Evolutionary conservation across 2,888 invertebrate genomes (phyloP), one percentile per base, ranked within the genome.

Genomic region (Drosophila neoperkinsi): DNA sequence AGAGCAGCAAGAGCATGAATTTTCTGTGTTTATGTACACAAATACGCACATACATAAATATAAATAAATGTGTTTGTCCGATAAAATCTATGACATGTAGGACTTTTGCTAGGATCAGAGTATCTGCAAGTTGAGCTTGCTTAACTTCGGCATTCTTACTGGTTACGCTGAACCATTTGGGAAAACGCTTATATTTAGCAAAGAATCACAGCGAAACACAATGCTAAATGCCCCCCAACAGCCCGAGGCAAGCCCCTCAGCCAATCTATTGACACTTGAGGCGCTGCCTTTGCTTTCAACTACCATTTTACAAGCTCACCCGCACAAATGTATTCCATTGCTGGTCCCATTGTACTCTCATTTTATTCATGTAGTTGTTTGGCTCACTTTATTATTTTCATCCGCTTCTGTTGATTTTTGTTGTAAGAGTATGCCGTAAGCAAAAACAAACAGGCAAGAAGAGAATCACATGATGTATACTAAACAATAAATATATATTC

Each of bases 331-430:
- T 21, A 52, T 36, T 51, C 36, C 57, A 63, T 58, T 57, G 25
- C 49, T 25, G 49, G 30, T 18, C 30, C 43, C 38, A 66, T 58
- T 73, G 49, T 69, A 25, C 46, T 58, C 51, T 41, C 51, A 53
- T 41, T 33, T 25, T 53, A 64, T 68, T 68, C 58, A 43, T 50
- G 18, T 34, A 50, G 64, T 67, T 80, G 56, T 56, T 62, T 71
- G 56, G 36, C 61, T 49, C 55, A 70, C 70, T 74, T 70, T 70
- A 66, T 88, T 76, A 79, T 77, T 58, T 71, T 55, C 43, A 59
- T 61, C 43, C 28, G 43, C 34, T 65, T 33, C 41, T 67, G 58
- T 64, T 60, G 62, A 57, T 60, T 30, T 53, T 64, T 33, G 16
- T 4, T 51, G 31, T 6, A 51, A 13, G 13, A 31, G 30, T 65